Evolutionary conservation across 2,113 vertebrate genomes (phyloP).

Genomic region (Morone saxatilis): DNA sequence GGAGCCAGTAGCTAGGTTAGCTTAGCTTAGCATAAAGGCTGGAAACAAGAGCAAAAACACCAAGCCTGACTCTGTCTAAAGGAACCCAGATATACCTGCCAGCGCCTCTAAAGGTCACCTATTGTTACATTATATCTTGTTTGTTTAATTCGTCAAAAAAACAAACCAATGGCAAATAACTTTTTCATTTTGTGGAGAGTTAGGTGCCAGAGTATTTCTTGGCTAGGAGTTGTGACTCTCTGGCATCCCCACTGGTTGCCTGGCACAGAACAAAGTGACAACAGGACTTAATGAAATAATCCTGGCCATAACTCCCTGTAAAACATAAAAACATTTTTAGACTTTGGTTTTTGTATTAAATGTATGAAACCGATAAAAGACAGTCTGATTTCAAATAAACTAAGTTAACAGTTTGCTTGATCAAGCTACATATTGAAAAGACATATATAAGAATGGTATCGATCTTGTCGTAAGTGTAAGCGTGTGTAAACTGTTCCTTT

Average conservation of each 20-base stretch:
- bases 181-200: not conserved
- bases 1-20: not conserved
- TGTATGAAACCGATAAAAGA: not conserved
- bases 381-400: no score
- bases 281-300: not conserved
- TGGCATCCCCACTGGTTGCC: not conserved
- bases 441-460: not conserved
- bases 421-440: not conserved
- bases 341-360: not conserved
- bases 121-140: not conserved
- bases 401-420: no score
- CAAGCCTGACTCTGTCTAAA: not conserved
- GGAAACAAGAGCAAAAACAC: not conserved
- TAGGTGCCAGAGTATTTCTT: not conserved
- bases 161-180: not conserved
- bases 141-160: not conserved
- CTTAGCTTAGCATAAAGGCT: conserved; percentile 11
- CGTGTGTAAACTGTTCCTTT: not conserved
- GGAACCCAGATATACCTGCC: not conserved
- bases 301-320: no score
- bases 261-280: not conserved
- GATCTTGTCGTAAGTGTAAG: not conserved
- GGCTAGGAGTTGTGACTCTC: not conserved
- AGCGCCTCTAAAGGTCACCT: not conserved
- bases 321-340: no score